Base-by-base conservation (phyloP, 2,888 invertebrate species). In the Philopedon plagiatum region DNA sequence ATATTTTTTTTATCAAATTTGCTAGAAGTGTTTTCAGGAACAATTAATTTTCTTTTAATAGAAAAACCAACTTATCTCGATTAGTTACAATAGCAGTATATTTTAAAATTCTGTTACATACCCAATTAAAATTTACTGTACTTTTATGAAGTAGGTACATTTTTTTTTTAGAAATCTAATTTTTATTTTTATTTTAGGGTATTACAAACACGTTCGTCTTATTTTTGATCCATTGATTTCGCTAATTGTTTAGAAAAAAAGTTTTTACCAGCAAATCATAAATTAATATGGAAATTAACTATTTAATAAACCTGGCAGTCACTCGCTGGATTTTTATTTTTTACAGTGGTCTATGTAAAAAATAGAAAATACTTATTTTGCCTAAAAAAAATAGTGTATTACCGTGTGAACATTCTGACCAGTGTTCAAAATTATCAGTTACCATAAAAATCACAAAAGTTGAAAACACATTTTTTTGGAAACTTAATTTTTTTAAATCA, bases 351-450 rank as follows among this genome's bases (percentile, higher is more conserved):
- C n/a, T n/a, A n/a, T n/a, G n/a, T 26, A 26, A 26, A 26, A 26
- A 26, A 26, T 26, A 26, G 3, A 26, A 26, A 26, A 26, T 39
- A 39, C 2, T 5, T 39, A 1, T 15, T 15, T 15, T 15, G 7
- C 1, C 13, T 39, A 39, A n/a, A 26, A n/a, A n/a, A 4, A 37
- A 37, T 37, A n/a, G n/a, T 29, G 71, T 80, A 77, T 83, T 84
- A 84, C 84, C 84, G 81, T 82, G 84, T 83, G 80, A 83, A 84
- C 84, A 84, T 84, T 81, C 77, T 83, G 81, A 76, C 32, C 57
- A 18, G 32, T 46, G 56, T 34, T 34, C 32, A 62, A 39, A n/a
- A 11, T 49, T 44, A 23, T 23, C 23, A 49, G 8, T 29, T 51
- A 51, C 1, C 8, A 15, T 29, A 13, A 15, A 51, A 26, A 51